Conservation (phyloP, 2,888 invertebrate genomes). For the Perithous albicinctus region DNA sequence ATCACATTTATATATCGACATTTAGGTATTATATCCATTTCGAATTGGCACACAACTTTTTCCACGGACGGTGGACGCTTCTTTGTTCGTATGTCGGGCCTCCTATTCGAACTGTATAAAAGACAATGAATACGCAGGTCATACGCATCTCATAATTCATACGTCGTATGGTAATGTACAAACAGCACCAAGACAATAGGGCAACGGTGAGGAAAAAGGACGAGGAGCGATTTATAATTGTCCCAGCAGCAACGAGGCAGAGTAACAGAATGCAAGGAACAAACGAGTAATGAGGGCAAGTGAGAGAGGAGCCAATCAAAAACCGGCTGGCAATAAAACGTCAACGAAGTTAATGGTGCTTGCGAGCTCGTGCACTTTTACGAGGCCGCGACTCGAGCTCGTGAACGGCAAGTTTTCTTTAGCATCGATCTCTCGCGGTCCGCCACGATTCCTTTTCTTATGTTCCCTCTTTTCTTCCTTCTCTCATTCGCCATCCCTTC, state of each 20-base stretch:
- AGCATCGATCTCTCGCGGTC: conserved; percentile 59
- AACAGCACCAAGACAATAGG: background rate
- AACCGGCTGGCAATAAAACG: conserved; percentile 69
- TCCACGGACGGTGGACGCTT: too few relatives aligned
- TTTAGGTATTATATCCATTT: too few relatives aligned
- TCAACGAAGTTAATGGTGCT: conserved; percentile 70
- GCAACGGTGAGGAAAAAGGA: background rate
- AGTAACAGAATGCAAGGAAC: conserved; percentile 29
- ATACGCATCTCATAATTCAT: background rate
- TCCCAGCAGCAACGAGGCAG: conserved; percentile 35
- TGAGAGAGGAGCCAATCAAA: conserved; percentile 60
- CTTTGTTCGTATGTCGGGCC: too few relatives aligned
- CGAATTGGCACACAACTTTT: too few relatives aligned
- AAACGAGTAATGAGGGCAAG: conserved; percentile 44
- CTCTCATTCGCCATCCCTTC: conserved; percentile 12
- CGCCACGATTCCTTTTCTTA: conserved; percentile 40
- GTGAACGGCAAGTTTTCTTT: conserved; percentile 57
- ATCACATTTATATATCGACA: too few relatives aligned
- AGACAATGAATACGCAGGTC: background rate
- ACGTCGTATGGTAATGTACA: background rate
- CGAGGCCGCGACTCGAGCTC: conserved; percentile 51
- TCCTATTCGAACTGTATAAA: too few relatives aligned
- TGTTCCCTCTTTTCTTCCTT: conserved; percentile 8
- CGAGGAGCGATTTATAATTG: conserved; percentile 69
- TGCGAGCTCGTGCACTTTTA: conserved; percentile 60